phyloP scores from a whole-genome alignment of 2,888 invertebrate genomes.

The Aphidoletes aphidimyza region DNA sequence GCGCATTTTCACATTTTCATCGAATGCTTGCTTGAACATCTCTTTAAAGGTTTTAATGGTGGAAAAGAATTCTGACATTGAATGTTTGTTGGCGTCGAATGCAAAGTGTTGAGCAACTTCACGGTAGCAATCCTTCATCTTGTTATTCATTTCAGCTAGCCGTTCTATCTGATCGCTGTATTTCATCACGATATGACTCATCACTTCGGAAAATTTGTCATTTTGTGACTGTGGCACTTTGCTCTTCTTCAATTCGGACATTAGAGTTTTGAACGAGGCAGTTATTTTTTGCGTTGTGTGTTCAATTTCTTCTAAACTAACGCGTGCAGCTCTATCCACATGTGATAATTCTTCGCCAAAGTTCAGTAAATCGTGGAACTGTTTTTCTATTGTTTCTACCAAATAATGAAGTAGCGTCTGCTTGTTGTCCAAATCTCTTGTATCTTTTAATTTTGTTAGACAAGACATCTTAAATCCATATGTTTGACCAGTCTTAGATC shows the following conservation, averaged over 20 bases:
- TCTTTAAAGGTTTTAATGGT: conserved; percentile 96
- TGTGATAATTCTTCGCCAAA: conserved; percentile 92
- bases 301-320: conserved; percentile 84
- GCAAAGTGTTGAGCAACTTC: conserved; percentile 89
- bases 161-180: conserved; percentile 89
- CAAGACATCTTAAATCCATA: conserved; percentile 97
- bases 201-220: conserved; percentile 86
- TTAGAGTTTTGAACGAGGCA: conserved; percentile 84
- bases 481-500: conserved; percentile 91
- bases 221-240: conserved; percentile 81
- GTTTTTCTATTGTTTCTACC: conserved; percentile 86
- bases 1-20: conserved; percentile 82
- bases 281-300: conserved; percentile 88
- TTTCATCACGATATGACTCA: conserved; percentile 88
- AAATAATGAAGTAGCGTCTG: conserved; percentile 93
- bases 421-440: conserved; percentile 94
- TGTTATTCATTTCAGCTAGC: conserved; percentile 91
- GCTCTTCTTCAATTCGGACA: conserved; percentile 89
- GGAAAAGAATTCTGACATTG: conserved; percentile 93
- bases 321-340: conserved; percentile 87
- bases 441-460: conserved; percentile 88
- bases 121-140: conserved; percentile 87
- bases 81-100: conserved; percentile 93
- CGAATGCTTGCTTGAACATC: conserved; percentile 84
- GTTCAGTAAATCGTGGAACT: conserved; percentile 86